Evolutionary conservation across 1,140 invertebrate genomes (phyloP).

Genomic region (Goniozus legneri): DNA sequence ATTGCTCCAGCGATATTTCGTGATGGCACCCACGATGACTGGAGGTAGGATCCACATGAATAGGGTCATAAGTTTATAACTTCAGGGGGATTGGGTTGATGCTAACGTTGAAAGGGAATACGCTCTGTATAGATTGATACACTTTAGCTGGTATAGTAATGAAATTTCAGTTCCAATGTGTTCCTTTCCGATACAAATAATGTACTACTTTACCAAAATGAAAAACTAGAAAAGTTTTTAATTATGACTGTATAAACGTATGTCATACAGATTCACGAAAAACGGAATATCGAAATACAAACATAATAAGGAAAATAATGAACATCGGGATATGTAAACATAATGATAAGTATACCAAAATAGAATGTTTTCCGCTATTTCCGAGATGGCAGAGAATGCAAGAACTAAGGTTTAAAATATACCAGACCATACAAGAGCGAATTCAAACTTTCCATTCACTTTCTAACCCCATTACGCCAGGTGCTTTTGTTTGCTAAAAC

Average conservation of each 20-base stretch:
- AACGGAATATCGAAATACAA: neutral
- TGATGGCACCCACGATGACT: no score
- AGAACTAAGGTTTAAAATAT: constrained; percentile 19
- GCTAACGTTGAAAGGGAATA: no score
- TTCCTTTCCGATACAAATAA: no score
- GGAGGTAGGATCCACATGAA: no score
- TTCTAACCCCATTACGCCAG: constrained; percentile 33
- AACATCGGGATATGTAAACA: constrained; percentile 6
- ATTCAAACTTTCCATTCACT: constrained; percentile 28
- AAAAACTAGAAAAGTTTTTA: neutral
- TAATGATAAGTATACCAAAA: neutral
- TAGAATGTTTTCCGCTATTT: neutral
- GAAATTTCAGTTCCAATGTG: no score
- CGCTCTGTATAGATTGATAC: no score
- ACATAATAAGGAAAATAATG: neutral
- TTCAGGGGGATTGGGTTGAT: no score
- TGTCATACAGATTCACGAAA: neutral
- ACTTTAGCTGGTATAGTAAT: no score
- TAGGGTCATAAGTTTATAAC: no score
- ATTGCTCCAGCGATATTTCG: no score
- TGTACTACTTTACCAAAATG: neutral
- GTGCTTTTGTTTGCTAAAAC: constrained; percentile 37
- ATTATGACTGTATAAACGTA: neutral
- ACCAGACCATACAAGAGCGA: constrained; percentile 17
- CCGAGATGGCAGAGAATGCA: neutral